Conservation (phyloP, 2,797 vertebrate genomes). For the Labroides dimidiatus region DNA sequence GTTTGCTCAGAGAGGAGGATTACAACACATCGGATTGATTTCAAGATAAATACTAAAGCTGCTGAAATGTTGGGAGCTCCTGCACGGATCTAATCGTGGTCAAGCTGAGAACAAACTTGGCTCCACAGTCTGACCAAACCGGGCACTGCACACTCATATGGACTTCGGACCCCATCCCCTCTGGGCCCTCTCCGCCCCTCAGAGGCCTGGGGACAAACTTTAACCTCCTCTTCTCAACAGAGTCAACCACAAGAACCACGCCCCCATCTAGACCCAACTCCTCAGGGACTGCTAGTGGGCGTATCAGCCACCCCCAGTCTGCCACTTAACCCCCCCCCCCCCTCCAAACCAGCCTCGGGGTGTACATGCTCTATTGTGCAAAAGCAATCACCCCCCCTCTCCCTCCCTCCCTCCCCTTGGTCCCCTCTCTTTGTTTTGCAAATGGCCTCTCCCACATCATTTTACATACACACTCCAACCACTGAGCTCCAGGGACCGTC, state of each 20-base stretch:
- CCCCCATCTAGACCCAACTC: slow-evolving; percentile 59
- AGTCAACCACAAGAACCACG: slow-evolving; percentile 65
- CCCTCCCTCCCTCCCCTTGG: slow-evolving; percentile 8
- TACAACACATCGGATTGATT: neutral
- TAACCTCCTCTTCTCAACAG: slow-evolving; percentile 40
- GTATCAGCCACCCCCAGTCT: slow-evolving; percentile 50
- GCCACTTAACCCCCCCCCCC: slow-evolving; percentile 61
- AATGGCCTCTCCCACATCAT: slow-evolving; percentile 79
- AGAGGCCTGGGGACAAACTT: slow-evolving; percentile 26
- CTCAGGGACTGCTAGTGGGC: slow-evolving; percentile 52
- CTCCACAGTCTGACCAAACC: slow-evolving; percentile 25
- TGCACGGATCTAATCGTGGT: neutral
- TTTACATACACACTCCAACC: slow-evolving; percentile 81
- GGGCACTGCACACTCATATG: slow-evolving; percentile 23
- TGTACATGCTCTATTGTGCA: slow-evolving; percentile 74
- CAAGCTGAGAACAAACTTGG: neutral
- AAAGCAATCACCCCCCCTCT: slow-evolving; percentile 68
- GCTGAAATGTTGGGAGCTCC: neutral
- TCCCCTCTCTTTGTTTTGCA: slow-evolving; percentile 79
- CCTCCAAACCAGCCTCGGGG: slow-evolving; percentile 62
- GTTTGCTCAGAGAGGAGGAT: slow-evolving; percentile 1
- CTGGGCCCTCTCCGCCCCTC: slow-evolving; percentile 34
- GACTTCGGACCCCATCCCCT: slow-evolving; percentile 5
- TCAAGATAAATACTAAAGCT: neutral
- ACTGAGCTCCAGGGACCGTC: slow-evolving; percentile 73